Evolutionary conservation across 2,888 invertebrate species (phyloP).

Genomic region (Parnassius smintheus): DNA sequence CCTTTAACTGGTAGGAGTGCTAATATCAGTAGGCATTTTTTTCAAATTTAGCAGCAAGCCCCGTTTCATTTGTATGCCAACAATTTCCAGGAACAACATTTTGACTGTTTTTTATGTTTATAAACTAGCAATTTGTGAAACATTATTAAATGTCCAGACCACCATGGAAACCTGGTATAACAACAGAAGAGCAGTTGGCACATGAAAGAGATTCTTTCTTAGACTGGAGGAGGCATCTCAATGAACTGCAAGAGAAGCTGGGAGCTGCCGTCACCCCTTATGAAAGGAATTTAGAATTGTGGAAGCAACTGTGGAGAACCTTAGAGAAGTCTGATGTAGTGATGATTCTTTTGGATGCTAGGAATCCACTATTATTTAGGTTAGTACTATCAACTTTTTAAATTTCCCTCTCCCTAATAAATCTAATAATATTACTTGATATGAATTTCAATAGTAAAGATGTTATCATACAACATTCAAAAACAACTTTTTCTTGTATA

Average conservation of each 20-base stretch:
- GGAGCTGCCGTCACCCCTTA: constrained; percentile 95
- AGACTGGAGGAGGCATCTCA: constrained; percentile 93
- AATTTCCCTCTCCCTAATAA: no score
- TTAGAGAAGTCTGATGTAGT: constrained; percentile 97
- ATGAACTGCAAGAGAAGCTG: constrained; percentile 87
- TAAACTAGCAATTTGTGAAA: no score
- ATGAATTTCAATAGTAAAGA: no score
- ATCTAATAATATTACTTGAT: no score
- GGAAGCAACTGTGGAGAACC: constrained; percentile 99
- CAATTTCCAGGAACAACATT: no score
- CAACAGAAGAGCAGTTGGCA: constrained; percentile 88
- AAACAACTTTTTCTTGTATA: no score
- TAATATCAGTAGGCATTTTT: no score
- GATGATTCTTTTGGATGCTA: constrained; percentile 96
- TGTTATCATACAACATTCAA: no score
- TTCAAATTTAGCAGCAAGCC: no score
- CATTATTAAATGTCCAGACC: constrained; percentile 81
- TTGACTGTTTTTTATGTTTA: no score
- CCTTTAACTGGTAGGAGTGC: no score
- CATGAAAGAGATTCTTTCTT: constrained; percentile 92
- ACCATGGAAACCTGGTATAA: constrained; percentile 87
- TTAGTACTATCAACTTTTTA: constrained; percentile 32
- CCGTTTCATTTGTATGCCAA: no score
- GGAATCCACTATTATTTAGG: constrained; percentile 95
- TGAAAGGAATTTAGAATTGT: constrained; percentile 98